Conservation (phyloP, 2,113 vertebrate genomes). For the Empidonax alnorum region DNA sequence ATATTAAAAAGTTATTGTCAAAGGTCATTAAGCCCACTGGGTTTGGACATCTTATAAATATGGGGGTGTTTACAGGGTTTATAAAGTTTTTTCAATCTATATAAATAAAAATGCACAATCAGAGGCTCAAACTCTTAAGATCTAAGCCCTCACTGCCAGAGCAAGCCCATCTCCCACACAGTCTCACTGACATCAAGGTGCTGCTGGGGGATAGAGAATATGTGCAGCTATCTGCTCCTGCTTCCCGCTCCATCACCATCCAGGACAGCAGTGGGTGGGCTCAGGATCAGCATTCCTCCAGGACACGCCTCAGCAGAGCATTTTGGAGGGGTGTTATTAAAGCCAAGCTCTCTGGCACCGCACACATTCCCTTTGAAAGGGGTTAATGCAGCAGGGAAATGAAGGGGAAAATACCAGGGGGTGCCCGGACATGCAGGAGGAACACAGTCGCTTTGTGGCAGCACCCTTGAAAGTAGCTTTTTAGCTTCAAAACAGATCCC, state of each 20-base stretch:
- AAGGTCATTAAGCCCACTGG: background rate
- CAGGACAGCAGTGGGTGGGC: background rate
- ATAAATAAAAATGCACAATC: background rate
- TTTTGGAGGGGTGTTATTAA: background rate
- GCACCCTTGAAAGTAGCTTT: background rate
- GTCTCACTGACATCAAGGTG: accelerated
- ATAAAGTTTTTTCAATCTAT: background rate
- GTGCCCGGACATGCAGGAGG: accelerated
- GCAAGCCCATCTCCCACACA: background rate
- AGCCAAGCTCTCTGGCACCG: background rate
- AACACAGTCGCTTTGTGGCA: background rate
- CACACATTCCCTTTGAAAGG: background rate
- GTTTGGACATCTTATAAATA: background rate
- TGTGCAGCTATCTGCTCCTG: background rate
- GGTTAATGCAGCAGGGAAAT: background rate
- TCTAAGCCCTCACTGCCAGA: background rate
- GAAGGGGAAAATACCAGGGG: background rate
- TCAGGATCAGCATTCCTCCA: background rate
- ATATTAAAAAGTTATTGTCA: background rate
- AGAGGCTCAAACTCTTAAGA: background rate
- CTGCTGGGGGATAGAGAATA: background rate
- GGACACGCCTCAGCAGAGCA: background rate
- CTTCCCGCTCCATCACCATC: background rate
- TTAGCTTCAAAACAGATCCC: background rate
- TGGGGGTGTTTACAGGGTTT: background rate